Conservation (phyloP, 2,113 vertebrate genomes). For the Benthochromis sp. region DNA sequence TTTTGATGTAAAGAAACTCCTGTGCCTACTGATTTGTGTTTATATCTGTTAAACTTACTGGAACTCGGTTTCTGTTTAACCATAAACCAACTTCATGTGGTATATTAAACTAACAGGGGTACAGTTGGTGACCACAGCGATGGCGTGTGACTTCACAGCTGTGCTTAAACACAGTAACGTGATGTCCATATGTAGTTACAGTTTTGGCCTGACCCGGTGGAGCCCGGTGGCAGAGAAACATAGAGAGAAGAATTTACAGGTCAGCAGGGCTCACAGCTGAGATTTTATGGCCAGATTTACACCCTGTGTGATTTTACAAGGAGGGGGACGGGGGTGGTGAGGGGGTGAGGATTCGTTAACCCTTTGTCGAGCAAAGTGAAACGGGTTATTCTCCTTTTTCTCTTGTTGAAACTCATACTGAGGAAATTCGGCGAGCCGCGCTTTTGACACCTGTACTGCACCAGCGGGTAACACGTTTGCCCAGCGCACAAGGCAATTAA, state of each 20-base stretch:
- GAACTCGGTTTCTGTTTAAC: background rate
- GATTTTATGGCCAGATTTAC: slow-evolving; percentile 69
- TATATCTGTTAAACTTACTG: background rate
- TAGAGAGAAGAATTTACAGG: slow-evolving; percentile 56
- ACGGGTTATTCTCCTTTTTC: slow-evolving; percentile 8
- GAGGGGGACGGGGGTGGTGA: background rate
- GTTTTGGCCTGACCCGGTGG: slow-evolving; percentile 12
- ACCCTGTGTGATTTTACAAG: slow-evolving; percentile 60
- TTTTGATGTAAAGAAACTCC: background rate
- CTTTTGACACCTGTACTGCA: slow-evolving; percentile 65
- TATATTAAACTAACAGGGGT: background rate
- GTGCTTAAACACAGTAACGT: slow-evolving; percentile 27
- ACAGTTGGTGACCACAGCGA: background rate
- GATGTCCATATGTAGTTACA: slow-evolving; percentile 49
- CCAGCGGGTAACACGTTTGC: slow-evolving; percentile 57
- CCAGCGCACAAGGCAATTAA: slow-evolving; percentile 64
- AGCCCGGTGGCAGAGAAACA: slow-evolving; percentile 47
- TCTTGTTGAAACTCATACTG: slow-evolving; percentile 3
- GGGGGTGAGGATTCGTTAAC: slow-evolving; percentile 42
- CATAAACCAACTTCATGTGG: background rate
- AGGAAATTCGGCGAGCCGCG: slow-evolving; percentile 29
- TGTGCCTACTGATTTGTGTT: background rate
- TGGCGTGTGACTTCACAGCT: background rate
- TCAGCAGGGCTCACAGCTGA: slow-evolving; percentile 68
- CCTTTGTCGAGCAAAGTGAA: slow-evolving; percentile 32